phyloP scores from a whole-genome alignment of 2,797 vertebrate genomes.

The Enoplosus armatus region DNA sequence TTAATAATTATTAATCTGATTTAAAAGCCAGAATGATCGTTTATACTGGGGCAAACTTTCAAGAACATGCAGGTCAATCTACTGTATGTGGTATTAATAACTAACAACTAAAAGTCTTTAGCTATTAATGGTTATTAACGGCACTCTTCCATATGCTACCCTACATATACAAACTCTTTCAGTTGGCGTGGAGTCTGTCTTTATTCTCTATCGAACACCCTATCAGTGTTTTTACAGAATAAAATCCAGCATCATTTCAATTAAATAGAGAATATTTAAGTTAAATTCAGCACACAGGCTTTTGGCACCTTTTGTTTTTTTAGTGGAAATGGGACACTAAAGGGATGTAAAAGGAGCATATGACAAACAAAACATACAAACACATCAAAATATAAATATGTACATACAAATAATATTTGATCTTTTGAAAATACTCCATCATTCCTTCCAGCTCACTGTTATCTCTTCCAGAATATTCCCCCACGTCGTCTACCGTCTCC shows the following conservation, averaged over 20 bases:
- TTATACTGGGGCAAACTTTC: slow-evolving; percentile 30
- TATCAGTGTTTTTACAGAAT: slow-evolving; percentile 28
- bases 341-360: slow-evolving; percentile 13
- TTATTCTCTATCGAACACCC: slow-evolving; percentile 12
- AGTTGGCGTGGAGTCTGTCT: neutral
- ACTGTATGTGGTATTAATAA: slow-evolving; percentile 12
- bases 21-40: slow-evolving; percentile 29
- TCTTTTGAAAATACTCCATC: slow-evolving; percentile 66
- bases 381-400: slow-evolving; percentile 70
- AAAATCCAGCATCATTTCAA: slow-evolving; percentile 19
- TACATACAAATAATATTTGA: slow-evolving; percentile 69
- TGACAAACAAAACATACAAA: slow-evolving; percentile 56
- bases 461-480: neutral
- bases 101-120: neutral
- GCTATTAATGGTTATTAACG: neutral
- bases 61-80: slow-evolving; percentile 54
- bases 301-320: slow-evolving; percentile 78
- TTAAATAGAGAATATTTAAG: slow-evolving; percentile 46
- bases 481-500: neutral
- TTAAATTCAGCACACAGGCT: slow-evolving; percentile 56
- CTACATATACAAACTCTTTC: slow-evolving; percentile 43
- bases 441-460: neutral
- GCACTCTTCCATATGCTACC: slow-evolving; percentile 19
- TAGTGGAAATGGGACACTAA: slow-evolving; percentile 30
- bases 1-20: slow-evolving; percentile 20